These are phyloP conservation scores for Sorex fumeus DNA, from an alignment of 2,113 vertebrate species.

Conservation along the genomic window DNA sequence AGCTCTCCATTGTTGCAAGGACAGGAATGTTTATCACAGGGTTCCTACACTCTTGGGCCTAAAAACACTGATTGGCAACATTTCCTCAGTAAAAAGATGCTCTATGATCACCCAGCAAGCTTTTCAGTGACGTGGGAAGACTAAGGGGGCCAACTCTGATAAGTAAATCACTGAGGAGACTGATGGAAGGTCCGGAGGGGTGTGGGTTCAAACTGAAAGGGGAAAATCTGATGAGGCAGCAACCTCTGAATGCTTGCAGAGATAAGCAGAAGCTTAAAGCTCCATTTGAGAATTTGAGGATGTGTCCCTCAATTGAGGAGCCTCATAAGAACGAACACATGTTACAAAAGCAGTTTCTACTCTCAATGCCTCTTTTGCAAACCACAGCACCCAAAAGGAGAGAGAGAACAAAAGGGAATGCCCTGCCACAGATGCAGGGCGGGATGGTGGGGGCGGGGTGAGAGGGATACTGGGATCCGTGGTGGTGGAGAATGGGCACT, in stretches of 20 bases:
- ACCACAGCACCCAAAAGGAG: too few relatives aligned
- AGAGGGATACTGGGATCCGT: too few relatives aligned
- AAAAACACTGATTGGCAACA: not conserved
- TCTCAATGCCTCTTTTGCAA: too few relatives aligned
- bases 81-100: conserved; percentile 32
- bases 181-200: not conserved
- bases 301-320: not conserved
- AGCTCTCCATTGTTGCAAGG: not conserved
- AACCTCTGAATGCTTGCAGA: not conserved
- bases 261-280: not conserved
- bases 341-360: not conserved
- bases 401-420: too few relatives aligned
- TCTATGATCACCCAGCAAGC: not conserved
- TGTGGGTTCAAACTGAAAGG: not conserved
- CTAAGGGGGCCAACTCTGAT: not conserved
- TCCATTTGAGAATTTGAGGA: not conserved
- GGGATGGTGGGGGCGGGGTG: too few relatives aligned
- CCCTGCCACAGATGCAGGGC: too few relatives aligned
- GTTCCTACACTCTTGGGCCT: not conserved
- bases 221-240: not conserved
- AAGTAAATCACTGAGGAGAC: not conserved
- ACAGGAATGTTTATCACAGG: not conserved
- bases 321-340: conserved; percentile 16
- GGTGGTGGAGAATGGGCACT: too few relatives aligned
- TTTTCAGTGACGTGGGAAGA: conserved; percentile 10